These are phyloP conservation scores for Globicephala melas DNA, from an alignment of 2,113 vertebrate species.

Conservation along the genomic window DNA sequence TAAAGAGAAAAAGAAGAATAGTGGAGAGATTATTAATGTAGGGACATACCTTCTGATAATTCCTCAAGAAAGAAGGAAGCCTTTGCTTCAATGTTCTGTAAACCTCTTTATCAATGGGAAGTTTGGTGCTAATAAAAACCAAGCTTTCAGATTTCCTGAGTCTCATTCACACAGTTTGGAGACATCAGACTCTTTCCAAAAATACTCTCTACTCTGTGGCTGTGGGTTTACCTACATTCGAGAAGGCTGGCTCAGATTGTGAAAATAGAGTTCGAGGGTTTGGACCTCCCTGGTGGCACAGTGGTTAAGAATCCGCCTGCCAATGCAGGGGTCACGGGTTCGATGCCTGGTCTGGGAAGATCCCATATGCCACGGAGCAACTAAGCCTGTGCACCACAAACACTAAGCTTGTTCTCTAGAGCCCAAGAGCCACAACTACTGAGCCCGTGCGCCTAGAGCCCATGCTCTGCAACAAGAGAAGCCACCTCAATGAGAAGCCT, in stretches of 20 bases:
- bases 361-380: too few species aligned
- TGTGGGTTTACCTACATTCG: neutral
- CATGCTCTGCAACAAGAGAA: too few species aligned
- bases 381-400: too few species aligned
- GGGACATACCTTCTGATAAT: constrained; percentile 67
- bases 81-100: neutral
- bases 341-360: too few species aligned
- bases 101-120: neutral
- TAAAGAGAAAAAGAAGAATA: constrained; percentile 71
- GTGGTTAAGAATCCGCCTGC: too few species aligned
- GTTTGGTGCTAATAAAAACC: neutral
- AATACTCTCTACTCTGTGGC: neutral
- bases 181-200: neutral
- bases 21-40: constrained; percentile 67
- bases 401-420: too few species aligned
- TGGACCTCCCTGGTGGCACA: neutral
- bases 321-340: too few species aligned
- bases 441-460: too few species aligned
- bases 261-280: neutral
- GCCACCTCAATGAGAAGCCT: too few species aligned
- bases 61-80: constrained; percentile 57
- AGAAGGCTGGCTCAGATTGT: neutral
- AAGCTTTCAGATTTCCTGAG: neutral
- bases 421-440: too few species aligned
- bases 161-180: neutral